These are phyloP conservation scores for Blastobasis adustella DNA, from an alignment of 2,888 invertebrate species.

Conservation along the genomic window DNA sequence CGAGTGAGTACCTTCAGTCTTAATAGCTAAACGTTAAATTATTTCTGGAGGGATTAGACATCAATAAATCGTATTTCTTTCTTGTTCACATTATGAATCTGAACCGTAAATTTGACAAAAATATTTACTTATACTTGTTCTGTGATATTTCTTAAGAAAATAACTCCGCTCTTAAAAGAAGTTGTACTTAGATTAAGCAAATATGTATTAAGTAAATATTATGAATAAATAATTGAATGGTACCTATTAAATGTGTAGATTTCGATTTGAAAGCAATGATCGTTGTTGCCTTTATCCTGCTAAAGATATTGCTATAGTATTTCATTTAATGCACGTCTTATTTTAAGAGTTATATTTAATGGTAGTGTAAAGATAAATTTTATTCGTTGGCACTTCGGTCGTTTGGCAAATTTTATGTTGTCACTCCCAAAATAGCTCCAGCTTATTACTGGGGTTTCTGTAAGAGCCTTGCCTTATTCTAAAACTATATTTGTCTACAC, in stretches of 20 bases:
- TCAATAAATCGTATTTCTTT: conserved; percentile 46
- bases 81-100: conserved; percentile 36
- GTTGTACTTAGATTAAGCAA: no score
- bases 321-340: no score
- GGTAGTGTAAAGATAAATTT: no score
- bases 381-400: no score
- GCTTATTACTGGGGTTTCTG: conserved; percentile 30
- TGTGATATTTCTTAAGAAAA: conserved; percentile 40
- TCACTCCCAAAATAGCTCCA: neutral
- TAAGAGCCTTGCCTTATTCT: conserved; percentile 38
- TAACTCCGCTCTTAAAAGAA: conserved; percentile 22
- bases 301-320: no score
- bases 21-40: conserved; percentile 63
- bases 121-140: conserved; percentile 38
- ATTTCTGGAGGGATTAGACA: conserved; percentile 66
- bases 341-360: no score
- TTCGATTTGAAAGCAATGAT: no score
- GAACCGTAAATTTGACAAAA: conserved; percentile 47
- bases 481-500: conserved; percentile 37
- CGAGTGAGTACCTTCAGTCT: conserved; percentile 62
- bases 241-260: no score
- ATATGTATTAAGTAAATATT: no score
- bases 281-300: no score
- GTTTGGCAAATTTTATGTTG: no score
- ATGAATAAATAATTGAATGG: no score